Base-by-base conservation (phyloP, 2,797 vertebrate genomes). In the Enteromius trimaculatus region DNA sequence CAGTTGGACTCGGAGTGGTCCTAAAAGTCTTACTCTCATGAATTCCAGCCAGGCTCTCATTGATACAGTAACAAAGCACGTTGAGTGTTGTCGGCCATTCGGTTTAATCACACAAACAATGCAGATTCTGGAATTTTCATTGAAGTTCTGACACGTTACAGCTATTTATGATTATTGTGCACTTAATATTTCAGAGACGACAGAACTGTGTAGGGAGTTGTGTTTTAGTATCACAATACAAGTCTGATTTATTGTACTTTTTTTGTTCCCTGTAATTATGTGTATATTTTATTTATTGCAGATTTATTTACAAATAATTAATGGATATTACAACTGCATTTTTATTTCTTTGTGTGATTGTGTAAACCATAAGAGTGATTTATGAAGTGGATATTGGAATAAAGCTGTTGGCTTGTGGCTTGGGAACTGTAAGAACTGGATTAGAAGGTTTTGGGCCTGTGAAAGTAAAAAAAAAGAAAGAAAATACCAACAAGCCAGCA, bases 361-460 rank as follows among this genome's bases (percentile, higher is more conserved):
- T 76, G 64, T 53, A 68, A 49, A 39, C 14, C 72, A 16, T 77
- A 4, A 31, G 26, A 39, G 68, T 64, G 42, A 37, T 80, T 72
- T 69, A 58, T 53, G 62, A 74, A 75, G 64, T 74, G 79, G 68
- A 83, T 79, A 58, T 39, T 77, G 71, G 82, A 79, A 62, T 84
- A 83, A 87, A 83, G 53, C 82, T 79, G 51, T 64, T 78, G 82
- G 82, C 51, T 62, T 69, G 78, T 53, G 80, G 47, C 79, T 82
- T 42, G 87, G 86, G 86, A 86, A 78, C 79, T 78, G 82, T 55
- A 81, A 69, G 84, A 86, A 86, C 68, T 77, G 86, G 88, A 88
- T 88, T 88, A 88, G 80, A 86, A 23, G 23, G 31, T 84, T 81
- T 81, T 84, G 66, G 78, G 84, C 79, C 74, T 77, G 66, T 44